Base-by-base conservation (phyloP, 2,797 vertebrate genomes). In the Megalops cyprinoides region DNA sequence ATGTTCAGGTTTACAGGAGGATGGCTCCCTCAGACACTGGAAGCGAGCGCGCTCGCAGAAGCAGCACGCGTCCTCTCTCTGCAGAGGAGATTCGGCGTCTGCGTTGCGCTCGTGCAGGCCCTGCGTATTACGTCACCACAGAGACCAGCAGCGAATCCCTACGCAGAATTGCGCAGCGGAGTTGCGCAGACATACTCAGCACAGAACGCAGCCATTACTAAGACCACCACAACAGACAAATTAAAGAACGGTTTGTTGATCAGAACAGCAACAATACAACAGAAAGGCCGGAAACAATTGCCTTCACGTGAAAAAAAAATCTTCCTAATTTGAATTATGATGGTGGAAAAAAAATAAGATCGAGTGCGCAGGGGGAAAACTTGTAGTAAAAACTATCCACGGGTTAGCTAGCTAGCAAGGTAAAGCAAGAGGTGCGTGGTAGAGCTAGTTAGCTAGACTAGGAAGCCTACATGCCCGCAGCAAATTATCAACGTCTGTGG, bases 151-250 rank as follows among this genome's bases (percentile, higher is more conserved):
- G 90, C 92, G 87, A 90, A 92, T 92, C 85, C 87, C 85, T 67
- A 74, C 79, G 42, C 78, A 84, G 86, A 90, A 87, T 88, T 90
- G 91, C 93, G 94, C 93, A 95, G 92, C 86, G 89, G 92, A 90
- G 60, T 91, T 95, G 94, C 94, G 94, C 94, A 95, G 92, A 90
- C 89, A 87, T 48, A 67, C 81, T 76, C 34, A 62, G n/a, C 49
- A 56, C 53, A 78, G 84, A 87, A 88, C 89, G 93, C 93, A 94
- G 93, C 94, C 94, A 94, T 94, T 93, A 91, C 87, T 84, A 83
- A 78, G 74, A 79, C 75, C 76, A 62, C 73, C 75, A 53, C 75
- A 34, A 55, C 75, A 56, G 55, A 76, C 28, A 62, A 76, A 67
- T 76, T 76, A 76, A 49, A 42, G 56, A 76, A 62, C 28, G 37